phyloP scores from a whole-genome alignment of 2,113 vertebrate species.

The Epinephelus fuscoguttatus region DNA sequence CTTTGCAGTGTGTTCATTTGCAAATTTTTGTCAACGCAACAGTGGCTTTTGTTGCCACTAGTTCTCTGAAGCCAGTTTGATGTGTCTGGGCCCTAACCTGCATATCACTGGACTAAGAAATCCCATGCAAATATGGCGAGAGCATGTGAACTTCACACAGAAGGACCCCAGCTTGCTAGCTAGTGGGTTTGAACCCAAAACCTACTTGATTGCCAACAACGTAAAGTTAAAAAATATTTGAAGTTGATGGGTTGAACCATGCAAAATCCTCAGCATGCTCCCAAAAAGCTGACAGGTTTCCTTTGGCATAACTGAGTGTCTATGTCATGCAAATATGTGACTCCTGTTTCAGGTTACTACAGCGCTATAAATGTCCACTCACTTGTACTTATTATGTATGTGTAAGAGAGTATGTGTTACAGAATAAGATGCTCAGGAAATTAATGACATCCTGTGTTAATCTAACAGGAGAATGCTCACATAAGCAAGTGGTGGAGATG shows the following conservation, averaged over 20 bases:
- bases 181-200: background rate
- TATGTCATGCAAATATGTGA: constrained; percentile 15
- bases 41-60: too few relatives aligned
- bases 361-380: background rate
- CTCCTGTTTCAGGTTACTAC: constrained; percentile 23
- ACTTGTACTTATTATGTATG: background rate
- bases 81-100: too few relatives aligned
- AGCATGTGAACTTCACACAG: background rate
- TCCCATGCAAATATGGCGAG: background rate
- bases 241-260: background rate
- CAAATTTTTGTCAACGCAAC: too few relatives aligned
- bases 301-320: background rate
- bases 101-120: background rate
- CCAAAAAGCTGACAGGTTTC: background rate
- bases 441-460: constrained; percentile 58
- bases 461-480: constrained; percentile 36
- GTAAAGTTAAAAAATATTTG: background rate
- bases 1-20: too few relatives aligned
- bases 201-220: background rate
- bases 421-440: constrained; percentile 43
- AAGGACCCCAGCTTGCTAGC: background rate
- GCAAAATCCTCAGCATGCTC: background rate
- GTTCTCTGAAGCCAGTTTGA: too few relatives aligned
- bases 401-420: constrained; percentile 16
- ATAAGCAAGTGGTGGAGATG: background rate